phyloP scores from a whole-genome alignment of 2,113 vertebrate species.

The Colaptes auratus region DNA sequence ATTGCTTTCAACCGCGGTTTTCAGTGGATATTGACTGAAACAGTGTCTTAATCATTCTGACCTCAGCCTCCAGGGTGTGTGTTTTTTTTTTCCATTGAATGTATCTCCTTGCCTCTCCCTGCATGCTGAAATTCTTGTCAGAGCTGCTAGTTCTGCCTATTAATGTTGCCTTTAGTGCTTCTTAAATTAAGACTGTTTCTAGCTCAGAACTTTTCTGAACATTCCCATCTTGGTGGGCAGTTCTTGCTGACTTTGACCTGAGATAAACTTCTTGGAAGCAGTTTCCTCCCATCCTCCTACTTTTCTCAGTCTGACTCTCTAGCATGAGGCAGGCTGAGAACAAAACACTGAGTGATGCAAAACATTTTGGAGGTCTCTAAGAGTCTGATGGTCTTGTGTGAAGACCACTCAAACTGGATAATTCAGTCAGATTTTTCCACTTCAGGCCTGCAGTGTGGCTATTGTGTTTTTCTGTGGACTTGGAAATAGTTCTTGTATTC shows the following conservation, averaged over 20 bases:
- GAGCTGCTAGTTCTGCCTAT: background rate
- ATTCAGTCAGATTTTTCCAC: background rate
- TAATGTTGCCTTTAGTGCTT: background rate
- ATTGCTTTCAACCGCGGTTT: conserved; percentile 52
- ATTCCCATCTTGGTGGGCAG: fast-evolving
- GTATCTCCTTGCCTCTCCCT: background rate
- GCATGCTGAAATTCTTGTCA: conserved; percentile 41
- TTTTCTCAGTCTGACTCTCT: background rate
- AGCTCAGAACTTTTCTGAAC: background rate
- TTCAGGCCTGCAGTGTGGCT: background rate
- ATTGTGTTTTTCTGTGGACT: background rate
- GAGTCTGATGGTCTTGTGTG: background rate
- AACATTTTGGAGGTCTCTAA: background rate
- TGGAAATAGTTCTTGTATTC: background rate
- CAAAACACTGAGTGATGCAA: background rate
- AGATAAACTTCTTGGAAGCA: background rate
- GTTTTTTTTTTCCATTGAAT: conserved; percentile 47
- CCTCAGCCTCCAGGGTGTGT: conserved; percentile 8
- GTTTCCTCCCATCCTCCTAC: background rate
- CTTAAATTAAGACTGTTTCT: background rate
- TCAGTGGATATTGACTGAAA: conserved; percentile 35
- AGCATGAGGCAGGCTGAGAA: background rate
- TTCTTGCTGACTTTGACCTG: background rate
- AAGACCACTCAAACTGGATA: background rate
- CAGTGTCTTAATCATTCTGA: conserved; percentile 42